Base-by-base conservation (phyloP, 2,888 invertebrate species). In the Ctenicera cuprea region DNA sequence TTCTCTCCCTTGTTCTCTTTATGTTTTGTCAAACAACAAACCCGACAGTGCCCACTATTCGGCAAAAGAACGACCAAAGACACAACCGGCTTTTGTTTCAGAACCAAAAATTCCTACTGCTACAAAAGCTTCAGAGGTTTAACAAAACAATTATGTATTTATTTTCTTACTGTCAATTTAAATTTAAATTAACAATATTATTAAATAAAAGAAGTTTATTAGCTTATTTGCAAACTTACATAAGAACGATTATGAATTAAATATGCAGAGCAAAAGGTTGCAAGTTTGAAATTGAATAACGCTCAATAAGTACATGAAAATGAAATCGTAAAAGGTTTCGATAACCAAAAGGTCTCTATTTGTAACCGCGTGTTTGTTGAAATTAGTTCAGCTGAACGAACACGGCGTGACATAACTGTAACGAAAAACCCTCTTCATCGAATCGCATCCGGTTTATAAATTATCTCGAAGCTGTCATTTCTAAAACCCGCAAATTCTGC, bases 401-500 rank as follows among this genome's bases (percentile, higher is more conserved):
- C 61, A 61, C 61, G 45, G 18, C 41, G 16, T 43, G 67, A 67
- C 67, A 61, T 43, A 67, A 45, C 43, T 68, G 67, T 57, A 66
- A 30, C 68, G 48, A 68, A 68, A 68, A 68, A 59, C 59, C 59
- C 61, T 66, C 50, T 66, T 52, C 54, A 54, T 66, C 52, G 66
- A 30, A 33, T 68, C 59, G 59, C 59, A 59, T 68, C 45, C 68
- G 59, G 57, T 68, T 68, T 59, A 41, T 68, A 68, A 68, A 50
- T 66, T 66, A 68, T 59, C 69, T 38, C 48, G 48, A 69, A 61
- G 59, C 61, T 48, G 69, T 69, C 69, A 62, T 38, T 69, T 62
- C 48, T 69, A 69, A 69, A 59, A 50, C 52, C 62, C 48, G 61
- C 50, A 62, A 67, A 69, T 48, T 69, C 50, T 52, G 38, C 30